A percentile compares a stretch with the other conserved stretches of the same genome.
phyloP scores from a whole-genome alignment of 2,888 invertebrate genomes.

The Tipula confusa region DNA sequence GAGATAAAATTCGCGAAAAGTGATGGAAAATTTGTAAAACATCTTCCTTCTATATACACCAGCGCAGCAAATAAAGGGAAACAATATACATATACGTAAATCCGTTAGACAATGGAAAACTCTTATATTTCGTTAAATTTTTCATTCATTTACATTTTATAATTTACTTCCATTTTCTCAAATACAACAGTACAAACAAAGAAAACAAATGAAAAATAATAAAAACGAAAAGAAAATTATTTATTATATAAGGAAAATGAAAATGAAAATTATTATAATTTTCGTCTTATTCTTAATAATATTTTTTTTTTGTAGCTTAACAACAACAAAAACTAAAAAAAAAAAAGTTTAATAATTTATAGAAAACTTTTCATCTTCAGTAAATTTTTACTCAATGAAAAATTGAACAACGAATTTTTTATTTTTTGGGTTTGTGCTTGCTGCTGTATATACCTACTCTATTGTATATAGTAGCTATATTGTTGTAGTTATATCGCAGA shows the following conservation, averaged over 20 bases:
- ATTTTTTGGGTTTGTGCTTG: neutral
- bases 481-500: constrained; percentile 1
- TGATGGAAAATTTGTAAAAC: neutral
- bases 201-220: constrained; percentile 1
- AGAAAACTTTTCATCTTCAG: constrained; percentile 14
- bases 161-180: constrained; percentile 20
- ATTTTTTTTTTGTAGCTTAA: neutral
- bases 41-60: neutral
- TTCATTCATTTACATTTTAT: neutral
- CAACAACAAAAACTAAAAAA: neutral
- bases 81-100: neutral
- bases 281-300: neutral
- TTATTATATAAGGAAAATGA: neutral
- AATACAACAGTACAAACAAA: neutral
- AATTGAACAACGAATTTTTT: neutral
- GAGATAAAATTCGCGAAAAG: neutral
- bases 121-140: constrained; percentile 16
- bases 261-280: neutral
- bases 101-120: neutral
- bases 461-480: neutral
- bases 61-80: neutral
- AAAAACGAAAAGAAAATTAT: neutral
- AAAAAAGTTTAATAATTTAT: constrained; percentile 1
- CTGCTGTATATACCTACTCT: neutral
- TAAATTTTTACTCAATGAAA: constrained; percentile 20